These are phyloP conservation scores for Drosophila bifasciata DNA, from an alignment of 1,140 invertebrate genomes.

Conservation along the genomic window DNA sequence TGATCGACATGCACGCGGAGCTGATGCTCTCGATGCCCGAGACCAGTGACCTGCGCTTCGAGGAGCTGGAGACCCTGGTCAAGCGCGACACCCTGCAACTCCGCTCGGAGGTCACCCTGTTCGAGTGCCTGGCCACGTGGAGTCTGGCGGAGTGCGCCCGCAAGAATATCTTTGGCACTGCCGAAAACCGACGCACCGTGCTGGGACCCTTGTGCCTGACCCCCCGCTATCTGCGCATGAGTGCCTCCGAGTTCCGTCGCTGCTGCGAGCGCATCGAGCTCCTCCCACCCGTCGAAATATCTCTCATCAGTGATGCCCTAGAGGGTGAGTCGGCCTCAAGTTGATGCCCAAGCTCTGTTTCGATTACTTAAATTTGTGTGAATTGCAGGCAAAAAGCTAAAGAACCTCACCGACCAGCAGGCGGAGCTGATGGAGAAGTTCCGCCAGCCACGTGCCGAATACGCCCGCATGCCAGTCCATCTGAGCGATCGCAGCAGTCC, in stretches of 20 bases:
- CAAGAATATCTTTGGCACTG: slow-evolving; percentile 70
- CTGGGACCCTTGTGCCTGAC: slow-evolving; percentile 78
- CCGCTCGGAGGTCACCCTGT: slow-evolving; percentile 72
- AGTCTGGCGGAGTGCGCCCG: slow-evolving; percentile 76
- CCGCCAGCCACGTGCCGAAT: slow-evolving; percentile 75
- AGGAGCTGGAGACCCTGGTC: slow-evolving; percentile 80
- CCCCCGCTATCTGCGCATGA: slow-evolving; percentile 79
- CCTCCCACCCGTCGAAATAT: slow-evolving; percentile 68
- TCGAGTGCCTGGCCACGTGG: slow-evolving; percentile 79
- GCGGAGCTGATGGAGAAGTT: slow-evolving; percentile 77
- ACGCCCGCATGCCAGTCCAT: slow-evolving; percentile 81
- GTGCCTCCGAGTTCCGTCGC: slow-evolving; percentile 64
- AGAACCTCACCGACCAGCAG: slow-evolving; percentile 81
- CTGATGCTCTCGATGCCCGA: slow-evolving; percentile 64
- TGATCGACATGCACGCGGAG: slow-evolving; percentile 82
- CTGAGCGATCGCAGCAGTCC: slow-evolving; percentile 80
- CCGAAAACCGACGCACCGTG: slow-evolving; percentile 78
- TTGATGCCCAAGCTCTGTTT: neutral
- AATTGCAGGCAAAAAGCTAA: slow-evolving; percentile 71
- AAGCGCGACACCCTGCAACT: slow-evolving; percentile 77
- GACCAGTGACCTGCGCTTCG: slow-evolving; percentile 74
- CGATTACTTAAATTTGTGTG: too few species aligned
- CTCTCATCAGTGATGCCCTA: slow-evolving; percentile 67
- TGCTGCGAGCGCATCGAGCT: slow-evolving; percentile 77
- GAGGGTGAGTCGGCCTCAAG: slow-evolving; percentile 59